Base-by-base conservation (phyloP, 1,140 invertebrate genomes). In the Drosophila pallidifrons region DNA sequence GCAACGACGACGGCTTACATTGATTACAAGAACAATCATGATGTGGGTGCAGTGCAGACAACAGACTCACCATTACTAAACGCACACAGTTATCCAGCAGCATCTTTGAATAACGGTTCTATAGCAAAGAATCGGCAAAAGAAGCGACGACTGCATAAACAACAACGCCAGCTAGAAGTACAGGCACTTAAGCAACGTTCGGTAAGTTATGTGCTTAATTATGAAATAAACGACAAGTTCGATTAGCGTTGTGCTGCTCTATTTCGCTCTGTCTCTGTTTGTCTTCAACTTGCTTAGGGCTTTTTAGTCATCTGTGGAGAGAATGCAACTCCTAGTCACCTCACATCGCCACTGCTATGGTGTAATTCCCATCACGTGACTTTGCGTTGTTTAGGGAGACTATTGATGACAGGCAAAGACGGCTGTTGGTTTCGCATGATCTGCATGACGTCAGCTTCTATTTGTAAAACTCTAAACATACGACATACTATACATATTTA, bases 101-200 rank as follows among this genome's bases (percentile, higher is more conserved):
- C n/a, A 5, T 43, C 41, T n/a, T 1, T 3, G 47, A 10, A 28
- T 25, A 25, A 25, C 16, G 20, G 20, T 5, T 1, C 8, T 6
- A 11, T 25, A 25, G 20, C 20, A 25, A 25, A 25, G 20, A 25
- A 10, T 20, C 11, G 25, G 78, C 72, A 67, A 38, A 49, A 75
- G 43, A 67, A 57, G 38, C 80, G 83, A 68, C 76, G 67, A 41
- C 63, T 58, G 67, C 51, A 63, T 16, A 83, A 83, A 65, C 47
- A 79, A 65, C 57, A 60, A 60, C 81, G 70, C 71, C 46, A 65
- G 41, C 71, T 66, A 35, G 43, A 75, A 15, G 51, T 70, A 54
- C 80, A 68, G 61, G 63, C 73, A 28, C 61, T 64, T 10, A 49
- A 38, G 6, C 15, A 25, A 16, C 47, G 10, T 28, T 16, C 10